Conservation (phyloP, 1,140 invertebrate genomes). For the Caerostris darwini region DNA sequence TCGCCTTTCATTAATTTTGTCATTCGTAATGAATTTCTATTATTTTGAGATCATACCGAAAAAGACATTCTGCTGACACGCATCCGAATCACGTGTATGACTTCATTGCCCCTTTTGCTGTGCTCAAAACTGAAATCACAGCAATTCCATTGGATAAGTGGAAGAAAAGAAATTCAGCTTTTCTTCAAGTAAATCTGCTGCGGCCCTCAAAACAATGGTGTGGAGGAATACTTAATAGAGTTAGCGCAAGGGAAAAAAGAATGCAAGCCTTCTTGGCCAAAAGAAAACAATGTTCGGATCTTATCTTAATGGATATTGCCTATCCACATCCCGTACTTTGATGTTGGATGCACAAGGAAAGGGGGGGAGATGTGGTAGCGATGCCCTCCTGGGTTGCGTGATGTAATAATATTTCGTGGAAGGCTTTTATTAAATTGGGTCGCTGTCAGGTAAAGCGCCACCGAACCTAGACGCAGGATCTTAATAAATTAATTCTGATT, state of each 20-base stretch:
- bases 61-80: too few species aligned
- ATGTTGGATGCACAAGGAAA: neutral
- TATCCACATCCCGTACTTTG: conserved; percentile 34
- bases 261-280: neutral
- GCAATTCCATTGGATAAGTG: neutral
- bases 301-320: conserved; percentile 59
- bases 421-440: conserved; percentile 62
- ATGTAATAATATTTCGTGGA: conserved; percentile 64
- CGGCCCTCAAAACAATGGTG: conserved; percentile 15
- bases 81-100: too few species aligned
- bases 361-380: neutral
- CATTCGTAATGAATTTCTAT: too few species aligned
- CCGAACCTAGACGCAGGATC: neutral
- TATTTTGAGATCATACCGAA: too few species aligned
- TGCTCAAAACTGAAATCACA: neutral
- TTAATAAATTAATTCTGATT: conserved; percentile 59
- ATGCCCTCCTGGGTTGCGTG: neutral
- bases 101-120: neutral
- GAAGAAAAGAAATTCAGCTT: neutral
- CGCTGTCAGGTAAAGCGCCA: conserved; percentile 4
- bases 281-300: conserved; percentile 47
- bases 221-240: conserved; percentile 32
- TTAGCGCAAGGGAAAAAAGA: neutral
- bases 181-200: neutral
- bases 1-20: too few species aligned